Percentiles rank a stretch among this genome's conserved stretches.
Conservation (phyloP, 2,888 invertebrate species). For the Synanthedon tipuliformis region DNA sequence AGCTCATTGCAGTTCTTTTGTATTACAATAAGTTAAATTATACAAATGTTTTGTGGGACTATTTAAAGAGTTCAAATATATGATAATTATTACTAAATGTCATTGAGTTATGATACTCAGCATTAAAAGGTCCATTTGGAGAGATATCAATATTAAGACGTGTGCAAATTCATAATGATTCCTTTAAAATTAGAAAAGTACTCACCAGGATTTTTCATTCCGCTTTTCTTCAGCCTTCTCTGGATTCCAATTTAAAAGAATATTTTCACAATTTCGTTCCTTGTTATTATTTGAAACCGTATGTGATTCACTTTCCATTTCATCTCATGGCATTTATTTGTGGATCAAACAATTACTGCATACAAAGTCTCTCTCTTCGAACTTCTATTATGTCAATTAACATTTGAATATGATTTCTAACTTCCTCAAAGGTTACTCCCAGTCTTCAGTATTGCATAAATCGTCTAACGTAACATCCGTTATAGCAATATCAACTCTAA, state of each 20-base stretch:
- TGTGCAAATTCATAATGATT: too few species aligned
- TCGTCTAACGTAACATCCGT: background rate
- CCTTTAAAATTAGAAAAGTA: background rate
- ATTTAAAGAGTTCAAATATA: too few species aligned
- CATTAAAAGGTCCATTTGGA: too few species aligned
- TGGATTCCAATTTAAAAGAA: background rate
- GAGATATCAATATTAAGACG: too few species aligned
- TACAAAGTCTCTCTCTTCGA: slow-evolving; percentile 18
- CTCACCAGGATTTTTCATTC: background rate
- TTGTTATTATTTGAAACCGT: slow-evolving; percentile 2
- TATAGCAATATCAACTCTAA: background rate
- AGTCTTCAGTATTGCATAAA: background rate
- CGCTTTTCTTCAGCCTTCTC: background rate
- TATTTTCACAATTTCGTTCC: slow-evolving; percentile 2
- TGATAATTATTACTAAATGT: too few species aligned
- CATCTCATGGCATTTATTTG: slow-evolving; percentile 10
- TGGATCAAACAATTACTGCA: slow-evolving; percentile 14
- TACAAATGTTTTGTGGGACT: too few species aligned
- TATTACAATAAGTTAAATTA: too few species aligned
- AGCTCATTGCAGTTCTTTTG: too few species aligned
- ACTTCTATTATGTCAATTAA: slow-evolving; percentile 10
- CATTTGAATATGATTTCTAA: slow-evolving; percentile 22
- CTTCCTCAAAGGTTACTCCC: slow-evolving; percentile 37
- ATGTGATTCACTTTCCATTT: slow-evolving; percentile 15
- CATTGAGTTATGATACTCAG: too few species aligned